Conservation (phyloP, 2,888 invertebrate genomes). For the Hartigia nigra region DNA sequence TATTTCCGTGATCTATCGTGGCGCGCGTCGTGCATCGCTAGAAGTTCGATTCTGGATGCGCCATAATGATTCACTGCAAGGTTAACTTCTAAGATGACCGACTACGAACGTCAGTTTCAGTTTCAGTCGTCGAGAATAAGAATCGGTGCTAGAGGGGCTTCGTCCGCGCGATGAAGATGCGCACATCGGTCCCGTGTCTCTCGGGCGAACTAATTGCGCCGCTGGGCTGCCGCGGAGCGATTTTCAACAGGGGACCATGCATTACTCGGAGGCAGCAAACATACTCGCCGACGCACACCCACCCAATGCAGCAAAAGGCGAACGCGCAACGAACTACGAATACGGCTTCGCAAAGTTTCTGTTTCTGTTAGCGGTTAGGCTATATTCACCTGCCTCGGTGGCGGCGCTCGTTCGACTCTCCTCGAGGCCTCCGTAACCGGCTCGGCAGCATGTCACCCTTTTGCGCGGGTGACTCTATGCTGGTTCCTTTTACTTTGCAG, state of each 20-base stretch:
- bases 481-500: slow-evolving; percentile 62
- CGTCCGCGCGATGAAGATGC: slow-evolving; percentile 31
- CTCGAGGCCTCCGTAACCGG: slow-evolving; percentile 56
- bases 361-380: slow-evolving; percentile 48
- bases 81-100: slow-evolving; percentile 37
- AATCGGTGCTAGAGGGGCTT: slow-evolving; percentile 11
- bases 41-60: background rate
- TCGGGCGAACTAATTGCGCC: slow-evolving; percentile 32
- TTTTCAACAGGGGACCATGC: slow-evolving; percentile 35
- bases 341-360: slow-evolving; percentile 11
- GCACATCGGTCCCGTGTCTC: slow-evolving; percentile 30
- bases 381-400: slow-evolving; percentile 22
- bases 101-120: slow-evolving; percentile 12
- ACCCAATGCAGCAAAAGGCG: background rate
- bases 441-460: slow-evolving; percentile 65
- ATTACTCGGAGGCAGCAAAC: slow-evolving; percentile 26
- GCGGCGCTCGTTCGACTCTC: slow-evolving; percentile 8
- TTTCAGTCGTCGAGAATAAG: slow-evolving; percentile 21
- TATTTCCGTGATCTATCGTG: background rate
- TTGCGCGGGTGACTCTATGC: slow-evolving; percentile 64
- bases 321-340: slow-evolving; percentile 27
- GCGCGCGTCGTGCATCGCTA: background rate
- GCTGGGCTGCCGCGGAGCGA: slow-evolving; percentile 27
- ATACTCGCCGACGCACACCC: background rate
- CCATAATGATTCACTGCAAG: slow-evolving; percentile 40